Evolutionary conservation across 2,797 vertebrate species (phyloP).

Genomic region (Neopelma chrysocephalum): DNA sequence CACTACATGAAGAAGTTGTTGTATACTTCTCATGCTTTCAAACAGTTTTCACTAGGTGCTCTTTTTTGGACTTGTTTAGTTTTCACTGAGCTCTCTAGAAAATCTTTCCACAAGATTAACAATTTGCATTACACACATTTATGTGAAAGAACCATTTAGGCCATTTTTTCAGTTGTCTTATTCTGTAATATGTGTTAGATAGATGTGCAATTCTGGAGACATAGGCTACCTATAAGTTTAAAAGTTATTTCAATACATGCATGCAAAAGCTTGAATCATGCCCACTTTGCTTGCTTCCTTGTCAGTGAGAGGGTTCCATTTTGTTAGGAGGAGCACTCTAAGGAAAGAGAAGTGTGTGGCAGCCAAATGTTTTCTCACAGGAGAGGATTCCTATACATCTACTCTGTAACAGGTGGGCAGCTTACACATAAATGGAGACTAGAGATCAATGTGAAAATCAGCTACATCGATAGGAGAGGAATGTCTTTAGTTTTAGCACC

Average conservation of each 20-base stretch:
- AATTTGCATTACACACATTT: neutral
- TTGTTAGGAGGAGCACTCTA: neutral
- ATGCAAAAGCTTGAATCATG: neutral
- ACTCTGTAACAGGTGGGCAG: neutral
- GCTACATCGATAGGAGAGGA: neutral
- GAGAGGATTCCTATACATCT: neutral
- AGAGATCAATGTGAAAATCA: neutral
- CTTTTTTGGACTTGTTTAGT: neutral
- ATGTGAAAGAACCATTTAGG: neutral
- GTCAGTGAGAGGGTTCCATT: neutral
- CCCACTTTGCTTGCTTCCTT: neutral
- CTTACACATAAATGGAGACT: neutral
- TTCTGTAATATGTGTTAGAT: neutral
- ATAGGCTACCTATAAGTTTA: neutral
- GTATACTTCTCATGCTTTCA: neutral
- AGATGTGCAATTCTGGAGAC: neutral
- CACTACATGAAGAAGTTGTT: neutral
- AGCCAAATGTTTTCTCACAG: neutral
- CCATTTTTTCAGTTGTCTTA: neutral
- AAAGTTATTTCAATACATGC: neutral
- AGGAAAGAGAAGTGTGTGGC: neutral
- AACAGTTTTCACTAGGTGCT: neutral
- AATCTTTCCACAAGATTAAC: neutral
- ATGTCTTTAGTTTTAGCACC: neutral
- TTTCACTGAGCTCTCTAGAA: neutral